These are phyloP conservation scores for Patagioenas fasciata DNA, from an alignment of 2,113 vertebrate species.

Conservation along the genomic window DNA sequence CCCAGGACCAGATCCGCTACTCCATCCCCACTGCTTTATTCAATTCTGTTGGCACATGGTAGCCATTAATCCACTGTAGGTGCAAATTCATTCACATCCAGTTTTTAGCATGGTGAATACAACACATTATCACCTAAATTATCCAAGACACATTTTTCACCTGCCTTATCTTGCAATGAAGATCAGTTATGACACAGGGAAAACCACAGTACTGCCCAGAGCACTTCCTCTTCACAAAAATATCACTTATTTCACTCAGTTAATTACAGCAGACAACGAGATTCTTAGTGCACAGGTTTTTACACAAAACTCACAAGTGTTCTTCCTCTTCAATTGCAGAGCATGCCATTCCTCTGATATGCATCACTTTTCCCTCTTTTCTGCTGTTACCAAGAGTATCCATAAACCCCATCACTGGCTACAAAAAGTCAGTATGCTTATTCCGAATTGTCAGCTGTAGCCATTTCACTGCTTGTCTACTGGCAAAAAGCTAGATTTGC, in stretches of 20 bases:
- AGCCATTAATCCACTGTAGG: not conserved
- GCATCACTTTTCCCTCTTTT: not conserved
- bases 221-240: not conserved
- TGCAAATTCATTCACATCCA: not conserved
- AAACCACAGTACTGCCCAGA: not conserved
- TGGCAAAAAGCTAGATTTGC: not conserved
- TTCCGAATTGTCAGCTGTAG: not conserved
- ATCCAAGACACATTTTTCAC: accelerated
- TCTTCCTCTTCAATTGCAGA: not conserved
- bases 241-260: not conserved
- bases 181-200: not conserved
- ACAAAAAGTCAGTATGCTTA: not conserved
- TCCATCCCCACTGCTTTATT: not conserved
- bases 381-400: not conserved
- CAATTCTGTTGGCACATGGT: not conserved
- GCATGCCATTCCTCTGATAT: not conserved
- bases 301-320: not conserved
- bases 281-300: not conserved
- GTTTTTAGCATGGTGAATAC: not conserved
- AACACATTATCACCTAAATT: not conserved
- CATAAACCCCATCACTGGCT: not conserved
- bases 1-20: not conserved
- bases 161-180: not conserved
- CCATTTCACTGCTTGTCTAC: not conserved
- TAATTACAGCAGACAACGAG: not conserved